Evolutionary conservation across 2,113 vertebrate genomes (phyloP).

Genomic region (Salvelinus namaycush): DNA sequence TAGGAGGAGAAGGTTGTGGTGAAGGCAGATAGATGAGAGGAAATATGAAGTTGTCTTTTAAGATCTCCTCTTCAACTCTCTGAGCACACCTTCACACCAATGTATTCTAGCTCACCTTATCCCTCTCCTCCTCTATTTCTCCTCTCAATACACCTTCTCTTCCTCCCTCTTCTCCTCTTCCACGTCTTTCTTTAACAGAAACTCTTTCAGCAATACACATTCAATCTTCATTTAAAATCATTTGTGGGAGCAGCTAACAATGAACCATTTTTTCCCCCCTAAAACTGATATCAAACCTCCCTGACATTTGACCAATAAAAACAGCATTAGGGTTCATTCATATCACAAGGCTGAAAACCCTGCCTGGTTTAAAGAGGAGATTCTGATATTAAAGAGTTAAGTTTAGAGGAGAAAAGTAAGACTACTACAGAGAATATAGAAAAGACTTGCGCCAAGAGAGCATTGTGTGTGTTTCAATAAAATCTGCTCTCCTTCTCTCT

Average conservation of each 20-base stretch:
- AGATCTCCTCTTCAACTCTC: constrained; percentile 23
- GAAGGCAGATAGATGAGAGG: constrained; percentile 19
- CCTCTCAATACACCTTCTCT: constrained; percentile 23
- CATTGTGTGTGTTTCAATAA: not conserved
- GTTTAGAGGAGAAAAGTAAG: no score
- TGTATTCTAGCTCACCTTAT: constrained; percentile 43
- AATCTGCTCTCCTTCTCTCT: constrained; percentile 2
- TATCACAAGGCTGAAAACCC: not conserved
- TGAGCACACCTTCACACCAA: constrained; percentile 54
- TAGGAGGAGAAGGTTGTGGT: constrained; percentile 36
- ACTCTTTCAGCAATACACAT: not conserved
- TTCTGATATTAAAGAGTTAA: not conserved
- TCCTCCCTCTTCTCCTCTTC: constrained; percentile 28
- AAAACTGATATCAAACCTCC: not conserved
- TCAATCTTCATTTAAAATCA: no score
- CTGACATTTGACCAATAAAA: not conserved
- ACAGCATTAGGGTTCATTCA: not conserved
- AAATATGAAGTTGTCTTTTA: constrained; percentile 23
- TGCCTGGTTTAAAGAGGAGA: not conserved
- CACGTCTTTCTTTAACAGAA: constrained; percentile 11
- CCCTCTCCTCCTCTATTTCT: constrained; percentile 24
- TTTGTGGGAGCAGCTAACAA: no score
- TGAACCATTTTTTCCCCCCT: no score
- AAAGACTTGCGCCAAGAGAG: not conserved
- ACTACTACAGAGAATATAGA: not conserved